Percentiles rank a stretch among this genome's conserved stretches.
These are phyloP conservation scores for Gonatopus flavifemur DNA, from an alignment of 1,140 invertebrate species.

Conservation along the genomic window DNA sequence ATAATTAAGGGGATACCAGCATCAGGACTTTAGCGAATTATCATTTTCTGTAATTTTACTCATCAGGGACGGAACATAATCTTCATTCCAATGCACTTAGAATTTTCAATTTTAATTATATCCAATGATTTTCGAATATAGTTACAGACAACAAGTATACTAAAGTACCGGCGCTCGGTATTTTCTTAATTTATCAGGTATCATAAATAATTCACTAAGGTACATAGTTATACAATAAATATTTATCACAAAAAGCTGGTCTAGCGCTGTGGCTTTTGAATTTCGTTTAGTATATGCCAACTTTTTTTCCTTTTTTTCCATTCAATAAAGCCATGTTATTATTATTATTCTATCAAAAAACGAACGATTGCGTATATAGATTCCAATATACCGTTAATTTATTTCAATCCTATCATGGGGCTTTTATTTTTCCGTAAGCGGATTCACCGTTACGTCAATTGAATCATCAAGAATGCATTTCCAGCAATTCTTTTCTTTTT, in stretches of 20 bases:
- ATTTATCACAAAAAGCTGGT: conserved; percentile 56
- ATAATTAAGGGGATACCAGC: too few relatives aligned
- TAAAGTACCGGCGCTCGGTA: too few relatives aligned
- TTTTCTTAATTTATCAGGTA: conserved; percentile 4
- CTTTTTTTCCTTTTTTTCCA: background rate
- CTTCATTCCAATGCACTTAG: background rate
- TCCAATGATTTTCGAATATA: conserved; percentile 7
- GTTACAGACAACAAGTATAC: too few relatives aligned
- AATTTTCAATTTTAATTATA: background rate
- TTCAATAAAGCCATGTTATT: background rate
- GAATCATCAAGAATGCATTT: too few relatives aligned
- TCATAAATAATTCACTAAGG: conserved; percentile 28
- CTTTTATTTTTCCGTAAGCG: background rate
- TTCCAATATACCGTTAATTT: conserved; percentile 11
- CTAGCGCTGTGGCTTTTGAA: conserved; percentile 30
- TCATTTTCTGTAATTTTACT: too few relatives aligned
- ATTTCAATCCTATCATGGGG: background rate
- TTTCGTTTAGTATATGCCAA: conserved; percentile 10
- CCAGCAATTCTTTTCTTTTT: too few relatives aligned
- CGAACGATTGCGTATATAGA: conserved; percentile 3
- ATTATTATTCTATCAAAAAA: background rate
- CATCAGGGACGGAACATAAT: too few relatives aligned
- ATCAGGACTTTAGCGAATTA: conserved; percentile 28
- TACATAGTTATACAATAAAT: conserved; percentile 51
- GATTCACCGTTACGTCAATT: background rate